Base-by-base conservation (phyloP, 1,140 invertebrate species). In the Trachymyrmex septentrionalis region DNA sequence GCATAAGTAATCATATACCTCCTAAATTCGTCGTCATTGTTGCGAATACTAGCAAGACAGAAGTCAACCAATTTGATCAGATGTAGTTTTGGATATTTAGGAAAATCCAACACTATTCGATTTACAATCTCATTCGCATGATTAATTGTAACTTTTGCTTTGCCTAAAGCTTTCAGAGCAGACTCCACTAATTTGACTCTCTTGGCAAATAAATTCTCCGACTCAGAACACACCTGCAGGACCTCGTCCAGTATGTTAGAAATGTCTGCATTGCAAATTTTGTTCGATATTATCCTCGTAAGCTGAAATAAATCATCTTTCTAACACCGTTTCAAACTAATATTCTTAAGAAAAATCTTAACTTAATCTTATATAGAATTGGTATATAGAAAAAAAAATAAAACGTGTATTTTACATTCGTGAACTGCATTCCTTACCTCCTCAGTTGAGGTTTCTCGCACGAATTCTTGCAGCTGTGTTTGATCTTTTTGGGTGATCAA, bases 21-120 rank as follows among this genome's bases (percentile, higher is more conserved):
- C 38, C 87, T 93, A 7, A 91, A 91, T 0, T 93, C 77, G 57
- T 95, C 93, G 1, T 93, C 88, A 21, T 94, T 92, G 1, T 86
- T 87, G n/a, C 84, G 71, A 44, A 95, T 94, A 81, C 91, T 93
- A 1, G 86, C 66, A 2, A 94, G 27, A 87, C 93, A 95, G 82
- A 92, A 94, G 34, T 95, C 93, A 0, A 95, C 92, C 12, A 95
- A 73, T 75, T 94, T 92, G 53, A 92, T 55, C 0, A 95, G 67
- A 24, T 94, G 78, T 2, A 76, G 44, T 81, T 91, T 92, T 7
- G 91, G 80, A 76, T 92, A 93, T 38, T 71, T 86, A 19, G 93
- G 88, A 73, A 95, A 93, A 57, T 95, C 93, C 6, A 89, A 61
- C 5, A 93, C 86, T 55, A 95, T 94, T 9, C 91, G 73, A 86